Evolutionary conservation across 2,113 vertebrate species (phyloP), one percentile per base, ranked within the genome.

Genomic region (Pantherophis guttatus): DNA sequence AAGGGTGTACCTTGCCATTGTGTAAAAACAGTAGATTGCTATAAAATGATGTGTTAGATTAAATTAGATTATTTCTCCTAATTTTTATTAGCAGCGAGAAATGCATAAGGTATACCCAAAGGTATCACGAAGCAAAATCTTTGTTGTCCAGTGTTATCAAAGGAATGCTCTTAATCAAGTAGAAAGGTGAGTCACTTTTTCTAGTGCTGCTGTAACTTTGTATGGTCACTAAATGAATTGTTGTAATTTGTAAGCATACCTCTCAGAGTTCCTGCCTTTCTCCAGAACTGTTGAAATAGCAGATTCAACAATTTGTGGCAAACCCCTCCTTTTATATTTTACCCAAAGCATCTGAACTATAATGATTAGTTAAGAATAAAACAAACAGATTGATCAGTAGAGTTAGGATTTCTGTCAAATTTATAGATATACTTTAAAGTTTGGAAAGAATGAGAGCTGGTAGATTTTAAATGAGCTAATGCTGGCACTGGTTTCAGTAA

Each of bases 391-490:
- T 11, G 87, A 75, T 55, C 44, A 95, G 53, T 0, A 1, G 81
- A 93, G 9, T 17, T 0, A 1, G 17, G 23, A 55, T n/a, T 10
- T 13, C 81, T 91, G n/a, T 50, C 21, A 24, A 11, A 39, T 44
- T 15, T 81, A 39, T 0, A 10, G 1, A 5, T 93, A 81, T 58
- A 88, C 23, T 1, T 2, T 0, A 0, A 58, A 33, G 55, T 57
- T 86, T 85, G 54, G 26, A 65, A 5, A 44, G n/a, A 39, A 70
- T 0, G 4, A 90, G 23, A 24, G 24, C 48, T 23, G 24, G 17
- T 48, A 52, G 10, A 50, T 85, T 89, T 93, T 90, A 92, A 62
- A 86, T 33, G 65, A 21, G 65, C 48, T 29, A 0, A n/a, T 86
- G 8, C 86, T 87, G 86, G 23, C 39, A 26, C 0, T 33, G 59